phyloP scores from a whole-genome alignment of 2,797 vertebrate genomes.

The Hephaestus fuliginosus region DNA sequence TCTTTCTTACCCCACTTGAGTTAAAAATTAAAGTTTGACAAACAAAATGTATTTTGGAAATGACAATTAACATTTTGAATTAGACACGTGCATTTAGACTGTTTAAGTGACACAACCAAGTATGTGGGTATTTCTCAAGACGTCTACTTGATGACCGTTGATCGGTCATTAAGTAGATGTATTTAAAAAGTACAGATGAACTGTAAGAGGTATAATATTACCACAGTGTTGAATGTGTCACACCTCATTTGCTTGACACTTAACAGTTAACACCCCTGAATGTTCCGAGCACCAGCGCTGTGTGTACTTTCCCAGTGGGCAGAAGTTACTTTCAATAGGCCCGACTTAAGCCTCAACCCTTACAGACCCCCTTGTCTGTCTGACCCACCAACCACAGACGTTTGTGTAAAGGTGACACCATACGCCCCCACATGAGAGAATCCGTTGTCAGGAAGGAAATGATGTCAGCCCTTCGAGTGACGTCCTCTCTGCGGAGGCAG shows the following conservation, averaged over 20 bases:
- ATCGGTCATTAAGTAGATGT: background rate
- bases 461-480: conserved; percentile 9
- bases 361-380: conserved; percentile 34
- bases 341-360: background rate
- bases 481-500: background rate
- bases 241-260: background rate
- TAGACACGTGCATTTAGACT: background rate
- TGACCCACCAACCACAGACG: conserved; percentile 33
- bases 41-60: conserved; percentile 1
- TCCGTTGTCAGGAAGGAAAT: conserved; percentile 70
- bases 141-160: background rate
- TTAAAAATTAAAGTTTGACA: conserved; percentile 1
- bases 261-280: conserved; percentile 38
- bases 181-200: background rate
- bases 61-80: background rate
- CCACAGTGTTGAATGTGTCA: background rate
- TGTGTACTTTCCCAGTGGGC: conserved; percentile 80
- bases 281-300: conserved; percentile 59
- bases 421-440: conserved; percentile 3
- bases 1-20: accelerated
- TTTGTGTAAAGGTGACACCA: background rate
- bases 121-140: background rate
- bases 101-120: background rate
- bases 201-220: background rate
- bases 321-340: conserved; percentile 19